Evolutionary conservation across 2,888 invertebrate genomes (phyloP).

Genomic region (Lymantria monacha): DNA sequence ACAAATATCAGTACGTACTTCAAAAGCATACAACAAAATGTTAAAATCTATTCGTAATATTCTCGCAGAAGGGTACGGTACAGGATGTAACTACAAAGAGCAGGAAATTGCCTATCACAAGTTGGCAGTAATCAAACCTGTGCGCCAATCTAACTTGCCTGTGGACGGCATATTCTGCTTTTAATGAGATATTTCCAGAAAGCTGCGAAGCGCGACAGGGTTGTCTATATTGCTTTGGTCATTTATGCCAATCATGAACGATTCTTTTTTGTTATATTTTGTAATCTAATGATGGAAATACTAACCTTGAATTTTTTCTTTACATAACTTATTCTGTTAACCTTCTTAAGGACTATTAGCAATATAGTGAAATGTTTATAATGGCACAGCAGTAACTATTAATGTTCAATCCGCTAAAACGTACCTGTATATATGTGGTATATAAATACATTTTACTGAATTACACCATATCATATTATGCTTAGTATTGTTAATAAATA

Average conservation of each 20-base stretch:
- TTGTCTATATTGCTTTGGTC: neutral
- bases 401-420: no score
- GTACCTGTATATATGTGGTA: no score
- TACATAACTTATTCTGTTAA: neutral
- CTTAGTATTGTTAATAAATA: no score
- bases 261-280: neutral
- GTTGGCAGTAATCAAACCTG: slow-evolving; percentile 62
- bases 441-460: no score
- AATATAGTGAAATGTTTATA: no score
- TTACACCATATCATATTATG: no score
- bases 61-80: slow-evolving; percentile 47
- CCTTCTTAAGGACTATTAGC: neutral
- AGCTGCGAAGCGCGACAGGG: neutral
- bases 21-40: slow-evolving; percentile 51
- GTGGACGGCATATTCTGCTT: slow-evolving; percentile 53
- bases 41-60: slow-evolving; percentile 65
- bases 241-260: neutral
- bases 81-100: slow-evolving; percentile 70
- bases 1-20: slow-evolving; percentile 40
- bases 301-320: neutral
- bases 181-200: slow-evolving; percentile 64
- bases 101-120: slow-evolving; percentile 78
- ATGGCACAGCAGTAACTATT: no score
- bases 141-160: slow-evolving; percentile 69
- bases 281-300: neutral